Base-by-base conservation (phyloP, 2,797 vertebrate genomes). In the Peromyscus nudipes region DNA sequence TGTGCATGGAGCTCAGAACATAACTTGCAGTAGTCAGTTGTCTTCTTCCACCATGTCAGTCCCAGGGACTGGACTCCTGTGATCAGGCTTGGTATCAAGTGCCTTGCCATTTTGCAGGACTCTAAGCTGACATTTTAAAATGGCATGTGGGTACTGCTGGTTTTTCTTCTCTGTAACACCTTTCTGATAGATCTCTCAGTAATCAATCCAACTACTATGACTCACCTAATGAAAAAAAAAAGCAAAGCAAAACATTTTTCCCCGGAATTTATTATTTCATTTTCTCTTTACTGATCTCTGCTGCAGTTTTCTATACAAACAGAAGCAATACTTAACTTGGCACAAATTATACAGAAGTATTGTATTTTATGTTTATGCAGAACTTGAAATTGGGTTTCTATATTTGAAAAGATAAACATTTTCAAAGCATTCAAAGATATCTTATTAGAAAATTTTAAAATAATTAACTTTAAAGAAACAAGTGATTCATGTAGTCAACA, bases 381-480 rank as follows among this genome's bases (percentile, higher is more conserved):
- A 83, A 37, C 62, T 87, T 86, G 1, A 73, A 89, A 75, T 85
- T 12, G 57, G 57, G n/a, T 81, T 92, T 60, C 75, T 40, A 3
- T 94, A 88, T 64, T 97, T 95, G 46, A 29, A 25, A 62, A 34
- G 29, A 83, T 91, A 89, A 96, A 95, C 27, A 9, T 90, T 52
- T 93, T 92, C 52, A 94, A 34, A 0, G 40, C 34, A 84, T 31
- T 88, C 87, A 89, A 92, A 98, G 27, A 27, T 89, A 9, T 79
- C 62, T 91, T 94, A 88, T 55, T 95, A 92, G 13, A 29, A 92
- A 92, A 31, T 62, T 95, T 95, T n/a, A 71, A 97, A 96, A 89
- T 82, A 52, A 88, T 4, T 93, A 16, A n/a, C n/a, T 91, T 95
- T 43, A 69, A 76, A 95, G 9, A 94, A 96, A 71, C 83, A 95